Evolutionary conservation across 2,797 vertebrate genomes (phyloP).

Genomic region (Microhierax caerulescens): DNA sequence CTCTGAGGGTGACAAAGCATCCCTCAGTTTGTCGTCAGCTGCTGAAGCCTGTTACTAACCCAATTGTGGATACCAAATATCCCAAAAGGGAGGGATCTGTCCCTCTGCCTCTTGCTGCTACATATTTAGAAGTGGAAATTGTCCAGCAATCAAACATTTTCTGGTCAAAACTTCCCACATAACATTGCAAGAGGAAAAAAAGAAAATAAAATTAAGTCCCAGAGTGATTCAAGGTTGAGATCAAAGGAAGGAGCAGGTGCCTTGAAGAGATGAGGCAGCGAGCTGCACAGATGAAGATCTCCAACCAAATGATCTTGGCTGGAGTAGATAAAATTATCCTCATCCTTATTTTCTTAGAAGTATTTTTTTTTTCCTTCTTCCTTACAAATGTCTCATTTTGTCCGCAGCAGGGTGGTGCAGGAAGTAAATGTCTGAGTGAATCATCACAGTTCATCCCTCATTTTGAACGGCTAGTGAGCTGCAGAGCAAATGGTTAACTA

Average conservation of each 20-base stretch:
- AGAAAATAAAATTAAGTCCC: not conserved
- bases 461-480: rapidly evolving
- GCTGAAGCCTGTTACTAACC: not conserved
- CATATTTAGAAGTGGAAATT: not conserved
- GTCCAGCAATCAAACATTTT: not conserved
- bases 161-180: not conserved
- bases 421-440: not conserved
- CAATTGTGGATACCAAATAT: not conserved
- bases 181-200: not conserved
- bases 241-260: not conserved
- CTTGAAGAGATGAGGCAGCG: not conserved
- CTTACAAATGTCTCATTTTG: not conserved
- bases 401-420: not conserved
- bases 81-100: not conserved
- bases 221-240: not conserved
- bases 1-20: not conserved
- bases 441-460: rapidly evolving
- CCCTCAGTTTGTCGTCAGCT: not conserved
- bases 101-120: not conserved
- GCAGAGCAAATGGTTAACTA: not conserved
- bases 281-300: not conserved
- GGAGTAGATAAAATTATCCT: not conserved
- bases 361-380: not conserved
- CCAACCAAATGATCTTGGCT: not conserved
- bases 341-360: not conserved